Conservation (phyloP, 2,797 vertebrate species). For the Heterohyrax brucei region DNA sequence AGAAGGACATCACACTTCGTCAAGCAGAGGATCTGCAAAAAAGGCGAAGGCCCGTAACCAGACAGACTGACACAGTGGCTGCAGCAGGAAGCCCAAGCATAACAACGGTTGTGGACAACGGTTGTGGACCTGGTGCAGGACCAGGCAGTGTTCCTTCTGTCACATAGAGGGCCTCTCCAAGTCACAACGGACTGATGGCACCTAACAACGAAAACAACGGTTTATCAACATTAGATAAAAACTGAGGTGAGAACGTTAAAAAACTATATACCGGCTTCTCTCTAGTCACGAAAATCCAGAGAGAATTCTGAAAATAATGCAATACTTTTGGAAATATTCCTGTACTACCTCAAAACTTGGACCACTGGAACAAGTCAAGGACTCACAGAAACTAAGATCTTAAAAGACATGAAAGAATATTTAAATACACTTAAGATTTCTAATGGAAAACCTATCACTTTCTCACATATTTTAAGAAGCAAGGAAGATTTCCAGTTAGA, state of each 20-base stretch:
- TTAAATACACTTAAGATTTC: neutral
- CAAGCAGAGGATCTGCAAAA: no score
- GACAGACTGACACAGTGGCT: no score
- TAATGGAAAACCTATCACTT: neutral
- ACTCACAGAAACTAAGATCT: neutral
- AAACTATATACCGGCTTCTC: neutral
- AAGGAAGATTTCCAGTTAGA: neutral
- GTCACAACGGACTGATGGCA: no score
- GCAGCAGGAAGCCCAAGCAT: no score
- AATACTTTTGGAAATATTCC: conserved; percentile 23
- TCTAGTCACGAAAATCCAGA: neutral
- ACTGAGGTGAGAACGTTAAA: neutral
- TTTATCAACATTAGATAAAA: conserved; percentile 47
- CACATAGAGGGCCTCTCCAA: no score
- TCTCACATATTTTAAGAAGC: neutral
- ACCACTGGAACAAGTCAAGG: conserved; percentile 4
- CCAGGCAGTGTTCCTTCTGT: no score
- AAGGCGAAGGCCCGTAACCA: no score
- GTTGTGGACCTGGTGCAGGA: no score
- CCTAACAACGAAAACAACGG: neutral
- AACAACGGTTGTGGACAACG: no score
- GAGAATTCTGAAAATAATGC: neutral
- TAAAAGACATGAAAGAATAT: neutral
- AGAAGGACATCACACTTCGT: no score
- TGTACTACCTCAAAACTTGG: neutral